These are phyloP conservation scores for Irena cyanogastra DNA, from an alignment of 2,113 vertebrate genomes.

Conservation along the genomic window DNA sequence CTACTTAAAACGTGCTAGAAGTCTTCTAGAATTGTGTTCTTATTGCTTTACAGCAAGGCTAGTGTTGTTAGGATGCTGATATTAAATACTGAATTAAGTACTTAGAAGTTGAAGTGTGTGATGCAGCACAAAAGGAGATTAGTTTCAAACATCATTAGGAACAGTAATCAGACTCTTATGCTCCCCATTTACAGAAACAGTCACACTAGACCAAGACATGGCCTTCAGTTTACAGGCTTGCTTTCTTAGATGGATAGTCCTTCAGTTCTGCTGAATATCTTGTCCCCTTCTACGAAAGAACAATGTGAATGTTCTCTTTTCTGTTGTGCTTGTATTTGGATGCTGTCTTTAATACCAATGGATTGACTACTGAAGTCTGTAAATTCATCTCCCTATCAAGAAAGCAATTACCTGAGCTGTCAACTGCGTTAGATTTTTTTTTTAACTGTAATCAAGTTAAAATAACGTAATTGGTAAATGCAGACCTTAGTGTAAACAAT, in stretches of 20 bases:
- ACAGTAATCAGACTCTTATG: background rate
- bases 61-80: background rate
- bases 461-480: background rate
- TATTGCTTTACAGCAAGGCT: background rate
- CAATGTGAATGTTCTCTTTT: background rate
- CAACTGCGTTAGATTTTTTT: background rate
- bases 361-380: background rate
- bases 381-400: background rate
- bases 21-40: background rate
- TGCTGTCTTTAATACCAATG: background rate
- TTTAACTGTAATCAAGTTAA: background rate
- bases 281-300: background rate
- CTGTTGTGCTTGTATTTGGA: background rate
- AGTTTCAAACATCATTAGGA: background rate
- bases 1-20: background rate
- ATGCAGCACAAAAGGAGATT: background rate
- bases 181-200: background rate
- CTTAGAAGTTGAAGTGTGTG: background rate
- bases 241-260: background rate
- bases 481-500: background rate
- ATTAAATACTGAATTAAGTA: background rate
- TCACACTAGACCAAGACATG: background rate
- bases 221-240: background rate
- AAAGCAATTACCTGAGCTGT: background rate
- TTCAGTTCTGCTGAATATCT: background rate